Percentiles rank a stretch among this genome's conserved stretches.
Conservation (phyloP, 2,888 invertebrate species). For the Caenorhabditis sp. region DNA sequence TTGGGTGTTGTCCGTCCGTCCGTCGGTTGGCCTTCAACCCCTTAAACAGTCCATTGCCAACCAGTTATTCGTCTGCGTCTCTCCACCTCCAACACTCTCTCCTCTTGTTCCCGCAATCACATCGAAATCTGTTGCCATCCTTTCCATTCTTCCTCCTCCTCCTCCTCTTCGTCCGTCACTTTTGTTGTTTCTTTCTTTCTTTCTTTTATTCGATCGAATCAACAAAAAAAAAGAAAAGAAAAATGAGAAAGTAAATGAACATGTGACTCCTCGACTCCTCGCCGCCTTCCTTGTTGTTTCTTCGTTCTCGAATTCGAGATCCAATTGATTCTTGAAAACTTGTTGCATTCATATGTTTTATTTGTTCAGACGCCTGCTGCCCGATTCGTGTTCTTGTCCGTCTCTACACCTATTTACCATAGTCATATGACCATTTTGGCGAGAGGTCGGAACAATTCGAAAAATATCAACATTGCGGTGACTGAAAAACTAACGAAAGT, state of each 20-base stretch:
- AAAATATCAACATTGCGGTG: too few species aligned
- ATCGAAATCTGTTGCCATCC: conserved; percentile 8
- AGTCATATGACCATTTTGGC: too few species aligned
- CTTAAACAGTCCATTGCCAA: neutral
- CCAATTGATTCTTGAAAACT: too few species aligned
- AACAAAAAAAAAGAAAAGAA: neutral
- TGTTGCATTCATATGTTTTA: neutral
- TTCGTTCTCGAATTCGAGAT: neutral
- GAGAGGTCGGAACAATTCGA: neutral
- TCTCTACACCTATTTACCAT: too few species aligned
- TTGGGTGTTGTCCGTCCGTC: too few species aligned
- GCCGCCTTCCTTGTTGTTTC: neutral
- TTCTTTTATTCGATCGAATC: neutral
- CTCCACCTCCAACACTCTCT: neutral
- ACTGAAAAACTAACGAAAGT: neutral
- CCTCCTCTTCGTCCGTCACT: neutral
- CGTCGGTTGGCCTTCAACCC: conserved; percentile 1
- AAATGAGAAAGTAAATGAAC: neutral
- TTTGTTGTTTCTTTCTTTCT: neutral
- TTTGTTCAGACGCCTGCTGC: too few species aligned
- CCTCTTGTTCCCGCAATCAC: neutral
- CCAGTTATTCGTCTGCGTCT: conserved; percentile 2
- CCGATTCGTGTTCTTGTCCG: too few species aligned
- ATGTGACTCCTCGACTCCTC: conserved; percentile 1
- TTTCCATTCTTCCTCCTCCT: neutral